These are phyloP conservation scores for Romanomermis culicivorax DNA, from an alignment of 2,888 invertebrate species.

Conservation along the genomic window DNA sequence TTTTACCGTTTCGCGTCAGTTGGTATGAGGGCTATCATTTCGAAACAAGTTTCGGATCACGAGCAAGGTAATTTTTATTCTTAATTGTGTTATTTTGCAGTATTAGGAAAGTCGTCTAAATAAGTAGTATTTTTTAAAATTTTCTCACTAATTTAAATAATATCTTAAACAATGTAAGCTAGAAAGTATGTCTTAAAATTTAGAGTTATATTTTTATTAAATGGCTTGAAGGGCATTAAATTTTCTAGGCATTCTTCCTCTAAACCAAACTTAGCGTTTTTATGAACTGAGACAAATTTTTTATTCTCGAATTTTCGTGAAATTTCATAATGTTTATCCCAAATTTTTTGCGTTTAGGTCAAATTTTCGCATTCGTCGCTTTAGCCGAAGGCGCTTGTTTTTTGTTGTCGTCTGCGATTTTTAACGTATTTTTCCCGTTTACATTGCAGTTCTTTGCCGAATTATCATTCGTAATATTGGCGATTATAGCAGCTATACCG, in stretches of 20 bases:
- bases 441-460: conserved; percentile 29
- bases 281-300: no score
- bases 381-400: conserved; percentile 27
- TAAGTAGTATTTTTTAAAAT: no score
- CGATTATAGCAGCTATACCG: conserved; percentile 17
- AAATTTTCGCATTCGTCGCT: conserved; percentile 27
- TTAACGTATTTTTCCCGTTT: conserved; percentile 29
- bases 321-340: not conserved
- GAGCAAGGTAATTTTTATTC: conserved; percentile 26
- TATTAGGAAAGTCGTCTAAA: no score
- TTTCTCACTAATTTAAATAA: no score
- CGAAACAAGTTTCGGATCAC: conserved; percentile 22
- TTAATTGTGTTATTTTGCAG: not conserved
- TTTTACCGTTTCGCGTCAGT: conserved; percentile 29
- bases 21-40: conserved; percentile 27
- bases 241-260: no score
- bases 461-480: conserved; percentile 21
- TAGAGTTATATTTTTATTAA: no score
- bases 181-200: no score
- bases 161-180: no score
- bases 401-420: conserved; percentile 27
- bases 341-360: conserved; percentile 17
- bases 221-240: no score
- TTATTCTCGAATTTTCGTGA: no score
- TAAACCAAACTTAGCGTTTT: no score